Evolutionary conservation across 2,888 invertebrate species (phyloP), one percentile per base, ranked within the genome.

Genomic region (Nephrotoma flavescens): DNA sequence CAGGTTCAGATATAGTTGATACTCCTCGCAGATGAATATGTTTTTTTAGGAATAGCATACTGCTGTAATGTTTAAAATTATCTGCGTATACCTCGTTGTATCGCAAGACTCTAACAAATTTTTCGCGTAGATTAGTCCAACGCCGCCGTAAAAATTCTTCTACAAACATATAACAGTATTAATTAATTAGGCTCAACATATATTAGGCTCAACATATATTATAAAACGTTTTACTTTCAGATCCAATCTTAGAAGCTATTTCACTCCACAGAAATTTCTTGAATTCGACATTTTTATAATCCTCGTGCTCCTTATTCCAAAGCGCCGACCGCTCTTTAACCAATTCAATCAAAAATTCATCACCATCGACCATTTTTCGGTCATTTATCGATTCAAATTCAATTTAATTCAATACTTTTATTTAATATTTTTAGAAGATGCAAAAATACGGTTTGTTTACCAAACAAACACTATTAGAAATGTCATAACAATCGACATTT

Each of bases 111-210:
- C 41, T 47, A 4, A 86, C 47, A 83, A 86, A 87, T 1, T 57
- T 85, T 57, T 87, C 86, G 0, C 86, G 86, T 5, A 87, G 86
- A 57, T 45, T 84, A n/a, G 57, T 83, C 88, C 88, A 88, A 7
- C 88, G 86, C 4, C 86, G 45, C 44, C 87, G 86, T 0, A 87
- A 41, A 83, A 83, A 83, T 83, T 41, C 83, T 4, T 83, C 41
- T 42, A 83, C 6, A 83, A 83, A 41, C n/a, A 41, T 41, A 41
- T 41, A 42, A 11, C 19, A 71, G n/a, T 71, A 6, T 71, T 15
- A 71, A 2, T 71, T 71, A 12, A 2, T 6, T 19, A 83, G n/a
- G n/a, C n/a, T n/a, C n/a, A n/a, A n/a, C n/a, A n/a, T n/a, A n/a
- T n/a, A 83, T 5, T 12, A 11, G 31, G 84, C 41, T 47, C n/a